Base-by-base conservation (phyloP, 1,140 invertebrate genomes). In the Camponotus floridanus region DNA sequence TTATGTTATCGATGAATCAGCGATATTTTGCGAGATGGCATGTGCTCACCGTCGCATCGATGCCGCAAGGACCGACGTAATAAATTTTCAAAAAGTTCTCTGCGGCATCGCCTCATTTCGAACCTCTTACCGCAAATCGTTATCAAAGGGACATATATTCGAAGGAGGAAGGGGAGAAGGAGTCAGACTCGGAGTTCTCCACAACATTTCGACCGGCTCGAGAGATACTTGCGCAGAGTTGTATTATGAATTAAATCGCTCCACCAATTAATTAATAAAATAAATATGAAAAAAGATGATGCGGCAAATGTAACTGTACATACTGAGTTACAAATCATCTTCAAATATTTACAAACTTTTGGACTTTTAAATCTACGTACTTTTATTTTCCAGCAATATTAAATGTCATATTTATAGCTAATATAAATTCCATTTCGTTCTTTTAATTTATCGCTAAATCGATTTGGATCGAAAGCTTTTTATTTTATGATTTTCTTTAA, bases 1-100 rank as follows among this genome's bases (percentile, higher is more conserved):
- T 94, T 92, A 94, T 90, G 93, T 94, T 94, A 94, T 92, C 93
- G 94, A 94, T 94, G 93, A 95, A 94, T 94, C 93, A 94, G 93
- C 93, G 92, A 92, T 94, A 93, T 93, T 86, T 89, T 87, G 39
- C 76, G 61, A 70, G 87, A 26, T 36, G 67, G 78, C 79, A 73
- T 86, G 62, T 74, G 67, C 55, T 11, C 62, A 33, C 70, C 67
- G 74, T 78, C 62, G 68, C 80, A 73, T 86, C 68, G 79, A 87
- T 85, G 90, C 64, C 65, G n/a, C 18, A 88, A 86, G 74, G 45
- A 83, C 57, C 85, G 74, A 42, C 84, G 91, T 91, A 92, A 93
- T 94, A 94, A 94, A 93, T 94, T 93, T 91, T 85, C 78, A 92
- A 92, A 92, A 92, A 94, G 86, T 90, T 80, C 42, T 85, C 26